Evolutionary conservation across 1,140 invertebrate genomes (phyloP).

Genomic region (Drosophila takahashii): DNA sequence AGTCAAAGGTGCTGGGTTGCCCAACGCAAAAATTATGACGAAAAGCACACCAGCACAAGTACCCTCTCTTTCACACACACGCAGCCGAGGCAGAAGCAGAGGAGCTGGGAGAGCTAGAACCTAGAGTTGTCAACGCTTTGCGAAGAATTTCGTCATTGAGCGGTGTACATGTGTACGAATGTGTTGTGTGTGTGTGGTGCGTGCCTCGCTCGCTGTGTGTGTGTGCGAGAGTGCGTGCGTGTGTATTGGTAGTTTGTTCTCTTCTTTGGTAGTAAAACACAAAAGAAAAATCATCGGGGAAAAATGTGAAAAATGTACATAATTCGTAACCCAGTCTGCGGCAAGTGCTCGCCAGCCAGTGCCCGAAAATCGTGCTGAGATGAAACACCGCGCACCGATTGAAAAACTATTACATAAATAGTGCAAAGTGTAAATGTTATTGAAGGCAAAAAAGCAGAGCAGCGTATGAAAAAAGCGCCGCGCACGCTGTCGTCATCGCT

Average conservation of each 20-base stretch:
- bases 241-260: slow-evolving; percentile 63
- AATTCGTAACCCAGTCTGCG: slow-evolving; percentile 49
- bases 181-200: slow-evolving; percentile 57
- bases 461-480: slow-evolving; percentile 55
- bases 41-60: slow-evolving; percentile 64
- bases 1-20: slow-evolving; percentile 47
- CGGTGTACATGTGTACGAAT: slow-evolving; percentile 36
- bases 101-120: slow-evolving; percentile 73
- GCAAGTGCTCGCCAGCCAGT: slow-evolving; percentile 33
- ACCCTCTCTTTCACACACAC: slow-evolving; percentile 18
- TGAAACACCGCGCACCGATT: slow-evolving; percentile 52
- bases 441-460: slow-evolving; percentile 68
- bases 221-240: slow-evolving; percentile 48
- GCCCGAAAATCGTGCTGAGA: slow-evolving; percentile 42
- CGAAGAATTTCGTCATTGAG: slow-evolving; percentile 84
- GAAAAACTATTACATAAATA: slow-evolving; percentile 82
- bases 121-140: slow-evolving; percentile 77
- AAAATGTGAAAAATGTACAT: slow-evolving; percentile 68
- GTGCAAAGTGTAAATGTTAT: slow-evolving; percentile 82
- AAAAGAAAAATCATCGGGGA: slow-evolving; percentile 59
- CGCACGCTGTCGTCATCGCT: slow-evolving; percentile 78
- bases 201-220: slow-evolving; percentile 57
- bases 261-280: slow-evolving; percentile 72
- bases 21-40: slow-evolving; percentile 63
- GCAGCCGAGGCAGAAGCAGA: slow-evolving; percentile 11